Base-by-base conservation (phyloP, 2,888 invertebrate species). In the Limnephilus marmoratus region DNA sequence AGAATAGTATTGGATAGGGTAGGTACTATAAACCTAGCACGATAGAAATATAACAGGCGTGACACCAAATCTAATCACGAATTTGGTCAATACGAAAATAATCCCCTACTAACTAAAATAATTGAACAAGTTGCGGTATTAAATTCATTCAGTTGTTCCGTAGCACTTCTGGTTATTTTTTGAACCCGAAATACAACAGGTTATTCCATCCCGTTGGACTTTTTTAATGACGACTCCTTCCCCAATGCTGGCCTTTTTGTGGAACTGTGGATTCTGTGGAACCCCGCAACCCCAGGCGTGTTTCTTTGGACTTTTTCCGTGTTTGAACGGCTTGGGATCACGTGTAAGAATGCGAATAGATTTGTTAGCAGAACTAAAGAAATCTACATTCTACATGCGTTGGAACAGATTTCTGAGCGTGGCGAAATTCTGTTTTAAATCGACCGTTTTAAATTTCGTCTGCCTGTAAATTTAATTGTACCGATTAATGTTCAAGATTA, bases 171-270 rank as follows among this genome's bases (percentile, higher is more conserved):
- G 45, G 24, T 68, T 68, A 68, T 68, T 24, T 68, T 68, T n/a
- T 68, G 68, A 68, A n/a, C n/a, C 24, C 49, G 15, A 68, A 80
- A 45, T 49, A 91, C 87, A 91, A 87, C 81, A 34, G 86, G 86
- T 91, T 91, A 87, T 91, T 91, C 91, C 91, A 68, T 81, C 12
- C 87, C 86, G 91, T 87, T 87, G 91, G 87, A 91, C 34, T 29
- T 34, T 91, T 91, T 91, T 91, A 91, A 91, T 88, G 87, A 91
- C 80, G 34, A 34, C 9, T 9, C 29, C 31, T 68, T 83, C 68
- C 68, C 68, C 68, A 24, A 1, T 9, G 34, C 34, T 18, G 3
- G 31, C 83, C 83, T 41, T 41, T 83, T 83, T 83, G 83, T 83
- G 37, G 24, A 37, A 37, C 37, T 83, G 37, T 37, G 37, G 37